Percentiles rank a stretch among this genome's conserved stretches.
phyloP scores from a whole-genome alignment of 1,140 invertebrate genomes.

The Harpegnathos saltator region DNA sequence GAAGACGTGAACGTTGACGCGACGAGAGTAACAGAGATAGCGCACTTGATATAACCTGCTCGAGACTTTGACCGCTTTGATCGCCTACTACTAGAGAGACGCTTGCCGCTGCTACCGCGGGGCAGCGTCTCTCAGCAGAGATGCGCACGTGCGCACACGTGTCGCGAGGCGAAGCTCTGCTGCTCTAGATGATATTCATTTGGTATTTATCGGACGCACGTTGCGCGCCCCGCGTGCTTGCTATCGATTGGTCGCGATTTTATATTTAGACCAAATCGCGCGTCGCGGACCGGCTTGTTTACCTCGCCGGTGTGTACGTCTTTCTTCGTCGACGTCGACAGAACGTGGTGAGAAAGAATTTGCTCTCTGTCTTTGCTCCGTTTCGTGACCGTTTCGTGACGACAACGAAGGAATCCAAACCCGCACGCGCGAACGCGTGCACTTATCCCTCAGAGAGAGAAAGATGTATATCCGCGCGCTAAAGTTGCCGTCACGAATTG shows the following conservation, averaged over 20 bases:
- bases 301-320: conserved; percentile 23
- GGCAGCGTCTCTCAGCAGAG: too few relatives aligned
- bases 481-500: too few relatives aligned
- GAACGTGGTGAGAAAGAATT: conserved; percentile 8
- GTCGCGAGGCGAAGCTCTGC: background rate
- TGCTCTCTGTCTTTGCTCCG: too few relatives aligned
- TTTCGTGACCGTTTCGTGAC: background rate
- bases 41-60: too few relatives aligned
- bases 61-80: too few relatives aligned
- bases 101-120: too few relatives aligned
- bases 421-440: too few relatives aligned
- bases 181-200: conserved; percentile 37
- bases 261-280: conserved; percentile 45
- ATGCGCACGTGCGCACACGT: background rate
- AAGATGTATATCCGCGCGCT: too few relatives aligned
- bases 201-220: conserved; percentile 34
- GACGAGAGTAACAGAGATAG: too few relatives aligned
- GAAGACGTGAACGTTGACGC: too few relatives aligned
- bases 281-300: conserved; percentile 45
- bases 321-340: background rate
- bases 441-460: too few relatives aligned
- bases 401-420: background rate
- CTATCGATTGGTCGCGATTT: conserved; percentile 52
- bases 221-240: background rate
- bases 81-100: too few relatives aligned